Conservation (phyloP, 2,888 invertebrate genomes). For the Cosmia pyralina region DNA sequence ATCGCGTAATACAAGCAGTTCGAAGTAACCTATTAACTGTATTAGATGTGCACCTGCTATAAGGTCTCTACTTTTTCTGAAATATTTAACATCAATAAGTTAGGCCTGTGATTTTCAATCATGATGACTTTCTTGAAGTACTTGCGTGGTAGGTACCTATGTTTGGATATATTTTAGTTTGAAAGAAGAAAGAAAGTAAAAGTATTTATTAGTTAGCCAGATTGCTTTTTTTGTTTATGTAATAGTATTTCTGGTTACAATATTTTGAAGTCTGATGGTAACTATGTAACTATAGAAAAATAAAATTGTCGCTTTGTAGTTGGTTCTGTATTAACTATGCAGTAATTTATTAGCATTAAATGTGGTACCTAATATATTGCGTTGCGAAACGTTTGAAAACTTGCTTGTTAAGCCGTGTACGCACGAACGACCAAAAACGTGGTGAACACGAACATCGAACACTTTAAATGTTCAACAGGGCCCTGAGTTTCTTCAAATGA, state of each 20-base stretch:
- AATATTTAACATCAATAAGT: constrained; percentile 5
- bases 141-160: constrained; percentile 2
- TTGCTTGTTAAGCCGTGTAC: no score
- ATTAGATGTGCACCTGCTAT: constrained; percentile 4
- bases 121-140: neutral
- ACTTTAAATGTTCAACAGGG: no score
- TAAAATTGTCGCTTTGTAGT: constrained; percentile 17
- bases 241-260: constrained; percentile 12
- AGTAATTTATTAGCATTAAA: constrained; percentile 17
- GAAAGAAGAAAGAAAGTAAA: no score
- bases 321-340: constrained; percentile 7
- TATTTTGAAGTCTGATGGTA: constrained; percentile 45
- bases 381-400: constrained; percentile 2
- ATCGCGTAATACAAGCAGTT: neutral
- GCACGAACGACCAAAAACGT: no score
- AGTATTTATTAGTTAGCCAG: constrained; percentile 1
- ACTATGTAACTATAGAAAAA: constrained; percentile 14
- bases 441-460: no score
- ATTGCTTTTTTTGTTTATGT: constrained; percentile 9
- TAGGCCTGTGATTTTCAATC: constrained; percentile 21
- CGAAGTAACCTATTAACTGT: neutral
- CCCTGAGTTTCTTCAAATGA: no score
- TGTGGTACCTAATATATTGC: neutral
- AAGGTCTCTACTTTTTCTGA: constrained; percentile 5
- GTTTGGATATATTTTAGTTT: constrained; percentile 8